These are phyloP conservation scores for Schizaphis graminum DNA, from an alignment of 2,888 invertebrate species.

Conservation along the genomic window DNA sequence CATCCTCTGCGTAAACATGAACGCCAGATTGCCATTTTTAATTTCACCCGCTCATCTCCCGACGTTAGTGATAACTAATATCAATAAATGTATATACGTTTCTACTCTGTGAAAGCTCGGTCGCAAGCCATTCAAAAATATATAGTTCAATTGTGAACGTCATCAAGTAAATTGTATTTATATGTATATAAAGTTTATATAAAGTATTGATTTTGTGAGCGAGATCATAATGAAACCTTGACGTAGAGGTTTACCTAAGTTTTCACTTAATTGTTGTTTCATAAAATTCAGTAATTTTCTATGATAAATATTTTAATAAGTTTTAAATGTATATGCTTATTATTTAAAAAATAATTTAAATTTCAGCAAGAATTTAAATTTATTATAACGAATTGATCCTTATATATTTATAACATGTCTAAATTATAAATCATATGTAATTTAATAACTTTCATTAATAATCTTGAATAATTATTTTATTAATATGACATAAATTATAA, in stretches of 20 bases:
- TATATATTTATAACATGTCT: neutral
- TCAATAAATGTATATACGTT: neutral
- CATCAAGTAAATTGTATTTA: neutral
- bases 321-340: neutral
- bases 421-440: neutral
- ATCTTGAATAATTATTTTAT: neutral
- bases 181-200: neutral
- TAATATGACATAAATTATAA: neutral
- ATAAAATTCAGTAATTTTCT: neutral
- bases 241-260: neutral
- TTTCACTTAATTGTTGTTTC: neutral
- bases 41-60: constrained; percentile 24
- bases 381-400: neutral
- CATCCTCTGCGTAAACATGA: constrained; percentile 28
- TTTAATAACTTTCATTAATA: neutral
- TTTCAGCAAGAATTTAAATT: neutral
- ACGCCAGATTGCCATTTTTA: neutral
- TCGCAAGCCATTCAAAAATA: neutral
- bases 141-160: neutral
- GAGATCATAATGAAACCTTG: neutral
- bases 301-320: neutral
- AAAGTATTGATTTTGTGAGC: neutral
- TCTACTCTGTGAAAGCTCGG: no score
- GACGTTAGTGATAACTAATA: neutral
- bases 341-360: neutral